Conservation (phyloP, 2,797 vertebrate species). For the Coregonus suidteri region DNA sequence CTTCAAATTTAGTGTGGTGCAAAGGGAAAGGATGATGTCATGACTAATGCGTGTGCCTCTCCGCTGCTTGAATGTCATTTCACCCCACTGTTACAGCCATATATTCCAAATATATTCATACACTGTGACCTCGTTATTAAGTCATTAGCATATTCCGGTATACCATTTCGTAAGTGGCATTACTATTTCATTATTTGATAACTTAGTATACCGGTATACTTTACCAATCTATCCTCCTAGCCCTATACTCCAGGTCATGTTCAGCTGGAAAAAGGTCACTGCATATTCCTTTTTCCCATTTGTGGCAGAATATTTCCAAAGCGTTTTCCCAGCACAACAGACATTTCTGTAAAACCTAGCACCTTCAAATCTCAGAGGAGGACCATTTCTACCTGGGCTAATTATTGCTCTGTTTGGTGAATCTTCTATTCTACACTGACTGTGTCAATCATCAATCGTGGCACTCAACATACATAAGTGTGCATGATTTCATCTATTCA, state of each 20-base stretch:
- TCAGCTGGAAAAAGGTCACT: conserved; percentile 32
- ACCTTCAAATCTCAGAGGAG: conserved; percentile 70
- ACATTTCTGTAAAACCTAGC: conserved; percentile 66
- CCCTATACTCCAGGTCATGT: neutral
- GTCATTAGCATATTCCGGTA: conserved; percentile 42
- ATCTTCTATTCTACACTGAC: conserved; percentile 46
- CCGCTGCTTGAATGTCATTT: conserved; percentile 28
- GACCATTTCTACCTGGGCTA: conserved; percentile 65
- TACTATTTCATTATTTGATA: conserved; percentile 44
- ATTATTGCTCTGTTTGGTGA: conserved; percentile 80
- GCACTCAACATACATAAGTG: conserved; percentile 31
- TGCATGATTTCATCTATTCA: conserved; percentile 56
- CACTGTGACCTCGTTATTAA: conserved; percentile 42
- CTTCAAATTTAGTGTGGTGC: neutral
- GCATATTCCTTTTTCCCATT: conserved; percentile 39
- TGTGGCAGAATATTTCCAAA: conserved; percentile 47
- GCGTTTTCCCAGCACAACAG: conserved; percentile 49
- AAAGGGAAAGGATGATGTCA: conserved; percentile 39
- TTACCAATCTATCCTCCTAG: conserved; percentile 37
- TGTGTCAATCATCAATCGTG: conserved; percentile 25
- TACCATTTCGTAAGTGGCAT: conserved; percentile 21
- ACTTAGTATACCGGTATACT: conserved; percentile 39
- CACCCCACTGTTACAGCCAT: conserved; percentile 45
- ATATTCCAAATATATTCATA: conserved; percentile 22
- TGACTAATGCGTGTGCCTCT: conserved; percentile 53